A percentile compares a stretch with the other conserved stretches of the same genome.
Evolutionary conservation across 2,888 invertebrate species (phyloP).

Genomic region (Lepetodrilus schrolli): DNA sequence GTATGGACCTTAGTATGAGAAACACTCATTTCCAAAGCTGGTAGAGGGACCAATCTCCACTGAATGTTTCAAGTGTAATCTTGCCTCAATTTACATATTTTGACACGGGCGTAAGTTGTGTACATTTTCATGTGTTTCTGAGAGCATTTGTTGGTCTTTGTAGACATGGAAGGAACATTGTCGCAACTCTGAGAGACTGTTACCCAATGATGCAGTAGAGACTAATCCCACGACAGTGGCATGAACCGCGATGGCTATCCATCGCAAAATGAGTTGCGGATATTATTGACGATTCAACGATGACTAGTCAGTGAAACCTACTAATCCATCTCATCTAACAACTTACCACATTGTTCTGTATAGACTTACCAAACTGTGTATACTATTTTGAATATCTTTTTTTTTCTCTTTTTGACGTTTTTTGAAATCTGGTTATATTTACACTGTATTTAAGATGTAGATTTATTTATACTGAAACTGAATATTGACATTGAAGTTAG

Average conservation of each 20-base stretch:
- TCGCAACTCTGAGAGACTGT: background rate
- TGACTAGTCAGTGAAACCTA: constrained; percentile 1
- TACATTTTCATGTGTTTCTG: no score
- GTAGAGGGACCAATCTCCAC: constrained; percentile 15
- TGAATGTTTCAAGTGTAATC: no score
- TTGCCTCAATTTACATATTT: background rate
- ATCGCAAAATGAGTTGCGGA: background rate
- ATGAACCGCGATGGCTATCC: background rate
- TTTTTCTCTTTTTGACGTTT: constrained; percentile 1
- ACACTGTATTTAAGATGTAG: constrained; percentile 26
- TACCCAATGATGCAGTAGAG: background rate
- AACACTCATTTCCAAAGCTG: no score
- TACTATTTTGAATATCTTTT: constrained; percentile 4
- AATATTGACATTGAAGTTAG: constrained; percentile 4
- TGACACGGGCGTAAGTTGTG: no score
- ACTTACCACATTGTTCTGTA: background rate
- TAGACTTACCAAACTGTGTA: background rate
- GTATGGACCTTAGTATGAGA: no score
- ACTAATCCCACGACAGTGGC: background rate
- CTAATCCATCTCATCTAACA: background rate
- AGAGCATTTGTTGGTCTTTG: no score
- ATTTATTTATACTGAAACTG: constrained; percentile 23
- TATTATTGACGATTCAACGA: background rate
- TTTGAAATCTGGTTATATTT: constrained; percentile 17
- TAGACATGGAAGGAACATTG: no score